Conservation (phyloP, 1,140 invertebrate species). For the Diabrotica virgifera region DNA sequence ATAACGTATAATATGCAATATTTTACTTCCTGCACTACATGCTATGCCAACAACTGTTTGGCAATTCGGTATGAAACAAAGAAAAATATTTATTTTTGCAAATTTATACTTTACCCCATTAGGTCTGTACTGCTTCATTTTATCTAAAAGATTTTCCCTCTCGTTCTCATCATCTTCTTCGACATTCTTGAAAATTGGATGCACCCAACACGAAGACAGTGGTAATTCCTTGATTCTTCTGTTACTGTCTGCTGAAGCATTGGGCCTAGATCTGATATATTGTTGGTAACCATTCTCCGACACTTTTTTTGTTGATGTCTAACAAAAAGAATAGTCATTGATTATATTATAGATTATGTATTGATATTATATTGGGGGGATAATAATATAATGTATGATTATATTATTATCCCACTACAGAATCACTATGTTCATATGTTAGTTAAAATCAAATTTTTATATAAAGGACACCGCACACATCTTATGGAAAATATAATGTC, state of each 20-base stretch:
- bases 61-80: no score
- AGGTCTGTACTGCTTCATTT: slow-evolving; percentile 82
- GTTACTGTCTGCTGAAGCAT: slow-evolving; percentile 85
- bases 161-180: slow-evolving; percentile 36
- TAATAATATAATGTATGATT: no score
- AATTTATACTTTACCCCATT: slow-evolving; percentile 64
- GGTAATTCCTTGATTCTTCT: slow-evolving; percentile 72
- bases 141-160: slow-evolving; percentile 60
- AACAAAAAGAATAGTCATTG: neutral
- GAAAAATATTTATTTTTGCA: neutral
- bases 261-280: slow-evolving; percentile 81
- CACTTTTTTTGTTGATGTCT: slow-evolving; percentile 73
- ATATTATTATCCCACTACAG: no score
- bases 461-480: no score
- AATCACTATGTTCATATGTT: no score
- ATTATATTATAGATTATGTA: no score
- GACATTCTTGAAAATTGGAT: slow-evolving; percentile 55
- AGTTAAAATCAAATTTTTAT: no score
- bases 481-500: no score
- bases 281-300: slow-evolving; percentile 87
- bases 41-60: no score
- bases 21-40: no score
- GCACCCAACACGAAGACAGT: slow-evolving; percentile 54
- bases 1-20: no score
- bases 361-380: no score